phyloP scores from a whole-genome alignment of 2,113 vertebrate genomes.

The Microtus ochrogaster region DNA sequence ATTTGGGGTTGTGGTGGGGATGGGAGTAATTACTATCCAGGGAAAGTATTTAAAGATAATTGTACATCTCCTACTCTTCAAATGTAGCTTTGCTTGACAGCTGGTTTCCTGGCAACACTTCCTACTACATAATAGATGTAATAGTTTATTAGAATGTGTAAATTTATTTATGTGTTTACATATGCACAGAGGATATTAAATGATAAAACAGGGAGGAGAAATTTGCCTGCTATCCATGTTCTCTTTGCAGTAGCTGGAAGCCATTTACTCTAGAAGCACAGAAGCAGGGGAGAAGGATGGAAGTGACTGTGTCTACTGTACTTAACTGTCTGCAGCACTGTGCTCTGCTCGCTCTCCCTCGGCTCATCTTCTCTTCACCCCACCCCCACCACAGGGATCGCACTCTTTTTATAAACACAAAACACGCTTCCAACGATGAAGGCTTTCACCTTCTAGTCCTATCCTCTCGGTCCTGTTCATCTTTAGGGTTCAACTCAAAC shows the following conservation, averaged over 20 bases:
- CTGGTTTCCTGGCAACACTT: constrained; percentile 88
- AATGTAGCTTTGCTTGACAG: constrained; percentile 89
- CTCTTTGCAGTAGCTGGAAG: not conserved
- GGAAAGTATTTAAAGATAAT: constrained; percentile 90
- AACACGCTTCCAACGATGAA: not conserved
- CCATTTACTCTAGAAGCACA: constrained; percentile 25
- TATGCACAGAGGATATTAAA: constrained; percentile 57
- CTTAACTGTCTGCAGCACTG: rapidly evolving
- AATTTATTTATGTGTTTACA: constrained; percentile 67
- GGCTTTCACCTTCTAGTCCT: not conserved
- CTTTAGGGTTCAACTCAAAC: not conserved
- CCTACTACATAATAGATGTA: constrained; percentile 83
- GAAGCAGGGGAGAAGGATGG: not conserved
- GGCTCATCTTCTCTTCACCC: not conserved
- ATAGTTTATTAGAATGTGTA: constrained; percentile 81
- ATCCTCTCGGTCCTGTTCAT: not conserved
- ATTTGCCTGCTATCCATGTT: constrained; percentile 46
- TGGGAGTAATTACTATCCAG: constrained; percentile 87
- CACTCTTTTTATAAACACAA: not conserved
- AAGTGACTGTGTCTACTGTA: not conserved
- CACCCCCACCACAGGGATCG: not conserved
- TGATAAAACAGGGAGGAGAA: constrained; percentile 73
- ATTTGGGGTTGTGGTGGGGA: constrained; percentile 73
- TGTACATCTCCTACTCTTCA: constrained; percentile 88
- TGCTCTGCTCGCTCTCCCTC: not conserved